Evolutionary conservation across 2,888 invertebrate genomes (phyloP), one percentile per base, ranked within the genome.

Genomic region (Drosophila multiciliata): DNA sequence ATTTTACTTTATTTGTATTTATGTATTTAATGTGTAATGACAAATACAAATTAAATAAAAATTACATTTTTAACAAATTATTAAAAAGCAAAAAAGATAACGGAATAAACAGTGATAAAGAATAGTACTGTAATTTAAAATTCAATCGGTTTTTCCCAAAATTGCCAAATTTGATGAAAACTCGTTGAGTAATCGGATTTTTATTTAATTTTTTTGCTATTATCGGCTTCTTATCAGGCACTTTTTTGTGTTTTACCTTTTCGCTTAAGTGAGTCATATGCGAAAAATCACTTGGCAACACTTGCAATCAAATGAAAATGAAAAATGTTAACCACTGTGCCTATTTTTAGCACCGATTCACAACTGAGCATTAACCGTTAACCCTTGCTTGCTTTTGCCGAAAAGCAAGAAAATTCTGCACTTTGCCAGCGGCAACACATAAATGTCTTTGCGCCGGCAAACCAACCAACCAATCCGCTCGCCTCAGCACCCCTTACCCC

Each of bases 401-500:
- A 83, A 83, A 75, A 66, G 50, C 12, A 50, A 32, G 58, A 63
- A 58, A 40, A 58, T 61, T 38, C 57, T 66, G 68, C 77, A 69
- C 73, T 70, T 45, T 55, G 87, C 87, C 78, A 61, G 60, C 69
- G 82, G 84, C 87, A 63, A 57, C 70, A 68, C 67, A 74, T 72
- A 74, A 83, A 83, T 45, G 61, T 59, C 32, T 50, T 29, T 50
- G 45, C 23, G 23, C 23, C 23, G 23, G 3, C 45, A 23, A 17
- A 20, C 20, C n/a, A 38, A 38, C 8, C 38, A 17, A 38, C 4
- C 29, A 29, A 29, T 29, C 29, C 29, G 29, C 29, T 29, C 29
- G 29, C 6, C 40, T n/a, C 40, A 11, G 5, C 23, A 15, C 32
- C 40, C 35, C 40, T 40, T 17, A 17, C 29, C 6, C 42, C 52